Percentiles rank a stretch among this genome's conserved stretches.
Conservation (phyloP, 2,113 vertebrate species). For the Gobius niger region DNA sequence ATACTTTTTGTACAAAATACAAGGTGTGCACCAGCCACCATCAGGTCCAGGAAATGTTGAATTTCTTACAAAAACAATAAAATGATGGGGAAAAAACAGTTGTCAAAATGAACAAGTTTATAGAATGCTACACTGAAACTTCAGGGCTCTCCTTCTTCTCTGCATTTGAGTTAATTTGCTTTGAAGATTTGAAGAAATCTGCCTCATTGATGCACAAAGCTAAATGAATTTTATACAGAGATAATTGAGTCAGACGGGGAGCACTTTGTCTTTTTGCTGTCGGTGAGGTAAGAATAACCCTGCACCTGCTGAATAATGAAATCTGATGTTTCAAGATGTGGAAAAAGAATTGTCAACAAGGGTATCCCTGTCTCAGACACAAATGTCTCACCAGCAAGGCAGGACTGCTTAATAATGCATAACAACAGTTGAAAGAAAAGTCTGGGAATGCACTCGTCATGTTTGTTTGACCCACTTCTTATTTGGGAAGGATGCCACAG, state of each 20-base stretch:
- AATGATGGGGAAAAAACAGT: too few species aligned
- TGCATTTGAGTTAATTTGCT: conserved; percentile 30
- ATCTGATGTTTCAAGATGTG: conserved; percentile 42
- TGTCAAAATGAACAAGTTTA: too few species aligned
- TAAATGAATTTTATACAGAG: conserved; percentile 15
- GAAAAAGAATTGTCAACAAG: conserved; percentile 63
- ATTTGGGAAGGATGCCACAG: conserved; percentile 33
- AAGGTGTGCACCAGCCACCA: too few species aligned
- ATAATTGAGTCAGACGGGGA: conserved; percentile 29
- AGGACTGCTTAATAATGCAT: conserved; percentile 57
- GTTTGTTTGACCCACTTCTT: conserved; percentile 52
- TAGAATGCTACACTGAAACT: too few species aligned
- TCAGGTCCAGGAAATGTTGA: too few species aligned
- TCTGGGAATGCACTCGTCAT: conserved; percentile 46
- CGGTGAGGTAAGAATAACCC: conserved; percentile 34
- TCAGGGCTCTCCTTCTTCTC: conserved; percentile 28
- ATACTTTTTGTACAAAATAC: too few species aligned
- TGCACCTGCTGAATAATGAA: conserved; percentile 47
- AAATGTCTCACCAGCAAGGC: conserved; percentile 40
- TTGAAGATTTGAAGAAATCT: conserved; percentile 24
- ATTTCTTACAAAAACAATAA: too few species aligned
- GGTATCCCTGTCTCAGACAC: conserved; percentile 53
- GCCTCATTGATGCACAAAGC: conserved; percentile 20
- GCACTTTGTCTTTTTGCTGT: conserved; percentile 2
- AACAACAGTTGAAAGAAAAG: conserved; percentile 47